Evolutionary conservation across 2,888 invertebrate species (phyloP).

Genomic region (Hyppa rectilinea): DNA sequence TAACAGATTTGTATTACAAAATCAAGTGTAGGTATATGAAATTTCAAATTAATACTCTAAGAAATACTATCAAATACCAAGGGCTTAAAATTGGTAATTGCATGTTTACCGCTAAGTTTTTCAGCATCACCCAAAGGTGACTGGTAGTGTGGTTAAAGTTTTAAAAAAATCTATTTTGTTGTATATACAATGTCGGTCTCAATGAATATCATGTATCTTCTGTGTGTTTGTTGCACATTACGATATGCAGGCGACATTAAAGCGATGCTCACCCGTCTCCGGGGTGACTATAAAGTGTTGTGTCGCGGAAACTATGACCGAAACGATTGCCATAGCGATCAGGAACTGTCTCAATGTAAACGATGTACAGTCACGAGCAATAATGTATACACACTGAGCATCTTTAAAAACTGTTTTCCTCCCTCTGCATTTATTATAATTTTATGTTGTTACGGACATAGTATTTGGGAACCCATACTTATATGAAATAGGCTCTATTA

Average conservation of each 20-base stretch:
- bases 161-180: too few species aligned
- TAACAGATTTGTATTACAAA: neutral
- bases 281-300: constrained; percentile 81
- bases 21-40: neutral
- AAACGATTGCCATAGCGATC: constrained; percentile 37
- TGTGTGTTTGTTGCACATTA: constrained; percentile 39
- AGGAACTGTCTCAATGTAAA: constrained; percentile 39
- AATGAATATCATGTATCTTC: neutral
- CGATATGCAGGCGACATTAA: constrained; percentile 66
- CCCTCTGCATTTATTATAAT: too few species aligned
- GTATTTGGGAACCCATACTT: too few species aligned
- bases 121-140: too few species aligned
- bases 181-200: constrained; percentile 23
- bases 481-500: too few species aligned
- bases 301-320: constrained; percentile 81
- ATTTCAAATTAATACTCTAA: neutral
- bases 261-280: constrained; percentile 70
- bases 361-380: too few species aligned
- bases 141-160: too few species aligned
- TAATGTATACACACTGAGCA: too few species aligned
- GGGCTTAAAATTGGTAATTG: too few species aligned
- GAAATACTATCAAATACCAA: too few species aligned
- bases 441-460: too few species aligned
- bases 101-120: neutral
- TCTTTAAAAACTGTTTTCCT: too few species aligned